Evolutionary conservation across 2,113 vertebrate species (phyloP).

Genomic region (Dasyprocta punctata): DNA sequence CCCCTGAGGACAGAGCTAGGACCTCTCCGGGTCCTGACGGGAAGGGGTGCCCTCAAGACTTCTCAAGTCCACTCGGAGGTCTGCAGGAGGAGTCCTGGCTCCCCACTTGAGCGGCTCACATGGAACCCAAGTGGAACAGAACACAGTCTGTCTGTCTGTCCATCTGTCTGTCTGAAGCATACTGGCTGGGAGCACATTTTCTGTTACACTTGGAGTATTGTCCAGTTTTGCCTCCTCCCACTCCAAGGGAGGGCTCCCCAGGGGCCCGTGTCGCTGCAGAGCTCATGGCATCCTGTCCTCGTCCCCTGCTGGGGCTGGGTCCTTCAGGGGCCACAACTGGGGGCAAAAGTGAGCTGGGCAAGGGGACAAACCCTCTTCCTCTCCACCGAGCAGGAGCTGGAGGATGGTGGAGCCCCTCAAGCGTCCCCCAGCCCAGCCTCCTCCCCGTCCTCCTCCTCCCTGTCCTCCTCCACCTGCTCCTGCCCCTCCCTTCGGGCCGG

Average conservation of each 20-base stretch:
- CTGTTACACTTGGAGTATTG: background rate
- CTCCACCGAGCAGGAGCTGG: too few species aligned
- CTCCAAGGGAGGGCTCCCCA: background rate
- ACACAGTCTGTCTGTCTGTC: too few species aligned
- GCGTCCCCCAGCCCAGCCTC: background rate
- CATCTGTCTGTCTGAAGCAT: too few species aligned
- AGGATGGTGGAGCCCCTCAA: background rate
- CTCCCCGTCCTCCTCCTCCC: background rate
- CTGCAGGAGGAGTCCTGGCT: too few species aligned
- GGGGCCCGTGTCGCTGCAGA: rapidly evolving
- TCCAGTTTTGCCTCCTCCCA: too few species aligned
- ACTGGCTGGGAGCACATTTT: too few species aligned
- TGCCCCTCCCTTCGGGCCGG: background rate
- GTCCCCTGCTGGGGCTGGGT: background rate
- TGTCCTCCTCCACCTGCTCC: background rate
- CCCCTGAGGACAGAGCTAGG: too few species aligned
- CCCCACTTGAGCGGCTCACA: too few species aligned
- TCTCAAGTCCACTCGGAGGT: too few species aligned
- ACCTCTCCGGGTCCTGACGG: too few species aligned
- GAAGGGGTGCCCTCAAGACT: too few species aligned
- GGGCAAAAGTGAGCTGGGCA: background rate
- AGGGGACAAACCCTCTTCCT: background rate
- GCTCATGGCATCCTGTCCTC: background rate
- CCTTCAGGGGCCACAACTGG: background rate
- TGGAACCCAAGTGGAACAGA: too few species aligned